Conservation (phyloP, 2,888 invertebrate species). For the Horisme vitalbata region DNA sequence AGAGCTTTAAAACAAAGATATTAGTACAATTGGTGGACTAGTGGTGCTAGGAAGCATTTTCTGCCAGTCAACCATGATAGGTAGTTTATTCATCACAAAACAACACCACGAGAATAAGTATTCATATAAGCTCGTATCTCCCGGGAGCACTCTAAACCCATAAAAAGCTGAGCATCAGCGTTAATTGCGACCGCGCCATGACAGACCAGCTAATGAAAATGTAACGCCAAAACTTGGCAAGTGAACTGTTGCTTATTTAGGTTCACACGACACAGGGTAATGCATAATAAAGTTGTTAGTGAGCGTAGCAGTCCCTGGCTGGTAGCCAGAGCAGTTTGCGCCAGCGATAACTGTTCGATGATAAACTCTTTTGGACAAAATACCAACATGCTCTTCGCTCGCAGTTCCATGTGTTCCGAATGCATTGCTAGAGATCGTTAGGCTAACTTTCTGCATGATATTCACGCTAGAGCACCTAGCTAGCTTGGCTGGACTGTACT, state of each 20-base stretch:
- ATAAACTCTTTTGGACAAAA: conserved; percentile 43
- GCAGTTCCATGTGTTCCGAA: conserved; percentile 1
- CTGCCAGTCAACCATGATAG: too few species aligned
- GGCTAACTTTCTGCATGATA: not conserved
- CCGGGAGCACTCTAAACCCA: conserved; percentile 5
- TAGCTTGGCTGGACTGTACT: too few species aligned
- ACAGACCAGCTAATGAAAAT: conserved; percentile 71
- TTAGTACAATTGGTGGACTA: too few species aligned
- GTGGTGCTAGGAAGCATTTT: too few species aligned
- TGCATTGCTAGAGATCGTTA: not conserved
- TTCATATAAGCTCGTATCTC: not conserved
- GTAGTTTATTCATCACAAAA: too few species aligned
- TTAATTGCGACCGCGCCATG: conserved; percentile 47
- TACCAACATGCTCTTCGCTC: conserved; percentile 16
- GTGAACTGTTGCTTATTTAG: conserved; percentile 72
- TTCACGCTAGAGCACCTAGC: too few species aligned
- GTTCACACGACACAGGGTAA: conserved; percentile 64
- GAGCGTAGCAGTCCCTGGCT: conserved; percentile 54
- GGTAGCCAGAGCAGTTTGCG: conserved; percentile 52
- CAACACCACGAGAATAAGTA: too few species aligned
- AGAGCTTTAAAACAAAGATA: too few species aligned
- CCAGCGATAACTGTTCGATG: conserved; percentile 51
- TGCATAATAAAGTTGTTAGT: conserved; percentile 77
- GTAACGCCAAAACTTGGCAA: conserved; percentile 76
- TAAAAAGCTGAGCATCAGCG: conserved; percentile 34